Conservation (phyloP, 2,888 invertebrate species). For the Troglohyphantes excavatus region DNA sequence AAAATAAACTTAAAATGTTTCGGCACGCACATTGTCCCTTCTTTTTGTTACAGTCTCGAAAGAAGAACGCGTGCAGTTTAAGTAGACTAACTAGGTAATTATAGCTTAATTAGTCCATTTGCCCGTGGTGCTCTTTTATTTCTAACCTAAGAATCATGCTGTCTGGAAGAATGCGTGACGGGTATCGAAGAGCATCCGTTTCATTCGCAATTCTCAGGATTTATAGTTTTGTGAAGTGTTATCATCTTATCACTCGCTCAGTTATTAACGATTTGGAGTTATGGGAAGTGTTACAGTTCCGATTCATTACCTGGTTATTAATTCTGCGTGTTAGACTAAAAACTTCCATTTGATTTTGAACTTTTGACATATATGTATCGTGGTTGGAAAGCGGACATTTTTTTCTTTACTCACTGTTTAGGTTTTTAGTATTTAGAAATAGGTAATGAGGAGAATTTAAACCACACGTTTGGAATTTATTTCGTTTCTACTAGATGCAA, state of each 20-base stretch:
- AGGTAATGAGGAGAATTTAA: neutral
- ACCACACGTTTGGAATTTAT: neutral
- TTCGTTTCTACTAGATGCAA: neutral
- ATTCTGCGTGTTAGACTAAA: neutral
- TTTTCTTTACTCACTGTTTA: too few species aligned
- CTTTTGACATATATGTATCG: too few species aligned
- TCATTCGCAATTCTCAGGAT: neutral
- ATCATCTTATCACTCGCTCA: neutral
- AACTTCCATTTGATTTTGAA: neutral
- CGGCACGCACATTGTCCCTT: too few species aligned
- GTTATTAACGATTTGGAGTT: neutral
- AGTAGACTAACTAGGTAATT: conserved; percentile 10
- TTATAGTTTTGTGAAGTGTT: neutral
- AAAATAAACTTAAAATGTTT: too few species aligned
- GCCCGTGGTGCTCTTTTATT: neutral
- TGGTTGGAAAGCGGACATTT: too few species aligned
- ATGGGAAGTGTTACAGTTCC: too few species aligned
- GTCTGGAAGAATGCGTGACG: neutral
- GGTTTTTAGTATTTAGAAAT: neutral
- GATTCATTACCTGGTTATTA: neutral
- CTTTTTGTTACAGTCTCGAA: neutral
- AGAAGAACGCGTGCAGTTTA: neutral
- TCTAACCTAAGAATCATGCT: neutral
- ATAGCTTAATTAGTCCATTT: conserved; percentile 26
- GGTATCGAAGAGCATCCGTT: neutral